A percentile compares a stretch with the other conserved stretches of the same genome.
phyloP scores from a whole-genome alignment of 2,113 vertebrate species.

The Vombatus ursinus region DNA sequence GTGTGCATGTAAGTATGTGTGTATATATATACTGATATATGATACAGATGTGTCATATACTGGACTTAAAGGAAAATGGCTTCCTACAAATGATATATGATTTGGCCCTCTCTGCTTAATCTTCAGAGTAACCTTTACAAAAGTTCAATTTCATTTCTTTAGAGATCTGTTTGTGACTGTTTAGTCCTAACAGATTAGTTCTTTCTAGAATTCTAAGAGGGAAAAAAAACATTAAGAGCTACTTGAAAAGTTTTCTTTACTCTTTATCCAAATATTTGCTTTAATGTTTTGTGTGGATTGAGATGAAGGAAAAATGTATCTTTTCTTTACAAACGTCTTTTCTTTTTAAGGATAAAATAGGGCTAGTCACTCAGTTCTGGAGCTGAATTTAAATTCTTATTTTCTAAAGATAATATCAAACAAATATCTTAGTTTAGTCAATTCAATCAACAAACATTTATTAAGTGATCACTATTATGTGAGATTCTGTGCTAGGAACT shows the following conservation, averaged over 20 bases:
- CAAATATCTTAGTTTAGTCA: neutral
- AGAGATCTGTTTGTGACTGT: neutral
- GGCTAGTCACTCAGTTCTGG: neutral
- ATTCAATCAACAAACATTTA: no score
- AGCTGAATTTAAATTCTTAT: neutral
- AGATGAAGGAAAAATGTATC: neutral
- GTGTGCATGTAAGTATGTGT: neutral
- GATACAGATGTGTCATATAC: neutral
- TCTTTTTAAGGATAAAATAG: constrained; percentile 12
- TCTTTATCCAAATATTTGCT: constrained; percentile 20
- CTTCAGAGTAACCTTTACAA: constrained; percentile 6
- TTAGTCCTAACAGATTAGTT: neutral
- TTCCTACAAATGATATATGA: no score
- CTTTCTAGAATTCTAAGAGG: neutral
- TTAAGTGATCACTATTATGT: neutral
- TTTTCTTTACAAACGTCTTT: neutral
- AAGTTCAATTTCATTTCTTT: constrained; percentile 15
- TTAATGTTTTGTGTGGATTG: constrained; percentile 8
- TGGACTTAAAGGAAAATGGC: neutral
- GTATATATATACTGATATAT: neutral
- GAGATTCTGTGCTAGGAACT: neutral
- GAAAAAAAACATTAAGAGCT: neutral
- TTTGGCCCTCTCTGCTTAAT: neutral
- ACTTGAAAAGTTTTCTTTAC: constrained; percentile 10
- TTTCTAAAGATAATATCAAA: neutral